Base-by-base conservation (phyloP, 2,888 invertebrate genomes). In the Argyra leucocephala region DNA sequence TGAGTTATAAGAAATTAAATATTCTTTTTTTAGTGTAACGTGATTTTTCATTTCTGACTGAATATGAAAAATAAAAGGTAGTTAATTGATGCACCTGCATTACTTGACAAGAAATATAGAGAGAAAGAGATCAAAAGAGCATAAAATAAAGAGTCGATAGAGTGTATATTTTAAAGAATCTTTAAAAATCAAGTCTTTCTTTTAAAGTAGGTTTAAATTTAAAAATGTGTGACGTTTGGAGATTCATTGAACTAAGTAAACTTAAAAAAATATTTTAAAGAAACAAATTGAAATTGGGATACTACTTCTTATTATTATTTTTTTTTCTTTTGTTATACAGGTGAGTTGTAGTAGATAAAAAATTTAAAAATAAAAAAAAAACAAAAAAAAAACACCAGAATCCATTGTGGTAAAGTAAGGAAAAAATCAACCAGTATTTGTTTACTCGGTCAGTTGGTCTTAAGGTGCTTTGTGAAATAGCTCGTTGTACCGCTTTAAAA, bases 381-480 rank as follows among this genome's bases (percentile, higher is more conserved):
- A 5, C n/a, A 18, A 48, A 48, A 48, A 2, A 5, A 31, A 31
- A 31, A 31, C 10, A 10, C 7, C 48, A 37, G 5, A 48, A 15
- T 48, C 9, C 18, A 48, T 48, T 18, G 48, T 48, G 48, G 48
- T 18, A 48, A 48, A 48, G 9, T 18, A 48, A 48, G n/a, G 18
- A 48, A 48, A 48, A 63, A 67, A 63, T 64, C 61, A 66, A 64
- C 67, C 66, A 76, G 76, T 76, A 78, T 77, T 79, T 78, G 78
- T 78, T 79, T 79, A 79, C 79, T 80, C 79, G 79, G 79, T 80
- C 79, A 80, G 79, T 80, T 79, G 79, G 79, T 80, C 78, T 80
- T 23, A 23, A 59, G 59, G 59, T 59, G 59, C 59, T 23, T 18
- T 59, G 59, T 15, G 23, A 59, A 23, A 23, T 15, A 59, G 59